Conservation (phyloP, 1,140 invertebrate genomes). For the Macrobrachium rosenbergii region DNA sequence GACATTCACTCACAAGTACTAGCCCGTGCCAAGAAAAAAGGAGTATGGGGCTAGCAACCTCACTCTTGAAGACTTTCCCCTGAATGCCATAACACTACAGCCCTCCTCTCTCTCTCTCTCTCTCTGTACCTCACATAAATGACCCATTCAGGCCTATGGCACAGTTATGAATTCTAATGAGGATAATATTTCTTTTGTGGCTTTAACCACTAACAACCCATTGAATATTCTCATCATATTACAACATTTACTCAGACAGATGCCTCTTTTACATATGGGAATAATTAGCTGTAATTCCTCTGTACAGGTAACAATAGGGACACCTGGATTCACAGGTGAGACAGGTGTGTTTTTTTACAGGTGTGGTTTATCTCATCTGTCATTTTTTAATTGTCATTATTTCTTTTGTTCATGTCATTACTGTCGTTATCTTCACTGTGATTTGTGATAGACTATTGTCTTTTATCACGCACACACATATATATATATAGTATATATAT, state of each 20-base stretch:
- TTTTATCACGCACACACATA: too few relatives aligned
- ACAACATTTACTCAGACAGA: too few relatives aligned
- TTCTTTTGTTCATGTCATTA: background rate
- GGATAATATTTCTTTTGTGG: background rate
- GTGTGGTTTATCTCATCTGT: too few relatives aligned
- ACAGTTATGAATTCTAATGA: too few relatives aligned
- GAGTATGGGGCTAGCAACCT: background rate
- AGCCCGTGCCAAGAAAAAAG: too few relatives aligned
- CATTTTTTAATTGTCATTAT: background rate
- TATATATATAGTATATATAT: too few relatives aligned
- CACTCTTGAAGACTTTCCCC: background rate
- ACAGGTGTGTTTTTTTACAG: background rate
- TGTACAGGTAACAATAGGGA: too few relatives aligned
- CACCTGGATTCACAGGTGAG: background rate
- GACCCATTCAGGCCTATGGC: background rate
- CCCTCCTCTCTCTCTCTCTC: slow-evolving; percentile 9
- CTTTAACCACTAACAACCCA: background rate
- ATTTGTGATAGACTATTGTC: too few relatives aligned
- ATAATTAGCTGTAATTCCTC: too few relatives aligned
- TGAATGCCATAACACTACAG: background rate
- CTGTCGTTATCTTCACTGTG: background rate
- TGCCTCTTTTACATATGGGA: too few relatives aligned
- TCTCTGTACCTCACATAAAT: background rate
- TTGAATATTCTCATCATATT: background rate
- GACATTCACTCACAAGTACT: too few relatives aligned